Evolutionary conservation across 2,888 invertebrate species (phyloP).

Genomic region (Hyles lineata): DNA sequence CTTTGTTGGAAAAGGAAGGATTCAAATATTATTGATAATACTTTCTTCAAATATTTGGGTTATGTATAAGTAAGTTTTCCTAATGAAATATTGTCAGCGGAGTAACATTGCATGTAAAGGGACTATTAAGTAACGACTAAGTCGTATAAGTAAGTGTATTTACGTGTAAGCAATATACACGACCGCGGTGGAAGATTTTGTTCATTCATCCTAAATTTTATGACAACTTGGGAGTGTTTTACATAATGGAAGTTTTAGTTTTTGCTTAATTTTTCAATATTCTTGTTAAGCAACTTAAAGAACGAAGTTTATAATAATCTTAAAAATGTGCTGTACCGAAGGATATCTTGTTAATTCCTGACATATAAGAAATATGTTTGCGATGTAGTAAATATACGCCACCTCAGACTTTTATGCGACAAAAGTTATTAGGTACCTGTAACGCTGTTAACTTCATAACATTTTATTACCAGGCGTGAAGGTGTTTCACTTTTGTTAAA

Average conservation of each 20-base stretch:
- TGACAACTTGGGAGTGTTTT: constrained; percentile 14
- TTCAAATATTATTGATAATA: neutral
- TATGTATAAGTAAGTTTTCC: neutral
- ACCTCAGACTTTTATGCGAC: too few relatives aligned
- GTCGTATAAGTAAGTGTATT: constrained; percentile 66
- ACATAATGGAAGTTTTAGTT: neutral
- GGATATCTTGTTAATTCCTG: too few relatives aligned
- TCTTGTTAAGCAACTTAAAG: too few relatives aligned
- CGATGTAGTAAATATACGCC: too few relatives aligned
- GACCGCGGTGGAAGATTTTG: constrained; percentile 47
- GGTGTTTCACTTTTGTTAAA: too few relatives aligned
- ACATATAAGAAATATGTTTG: too few relatives aligned
- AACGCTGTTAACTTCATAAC: too few relatives aligned
- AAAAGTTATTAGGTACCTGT: too few relatives aligned
- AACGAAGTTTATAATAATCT: too few relatives aligned
- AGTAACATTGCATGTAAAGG: constrained; percentile 55
- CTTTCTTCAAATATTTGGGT: neutral
- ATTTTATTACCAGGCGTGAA: too few relatives aligned
- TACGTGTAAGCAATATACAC: constrained; percentile 58
- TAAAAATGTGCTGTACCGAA: too few relatives aligned
- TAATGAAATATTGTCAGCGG: constrained; percentile 30
- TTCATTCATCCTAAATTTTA: constrained; percentile 52
- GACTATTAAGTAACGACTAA: constrained; percentile 56
- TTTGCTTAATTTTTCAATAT: neutral
- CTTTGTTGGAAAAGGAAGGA: neutral